Evolutionary conservation across 2,888 invertebrate species (phyloP), one percentile per base, ranked within the genome.

Genomic region (Caenorhabditis angaria): DNA sequence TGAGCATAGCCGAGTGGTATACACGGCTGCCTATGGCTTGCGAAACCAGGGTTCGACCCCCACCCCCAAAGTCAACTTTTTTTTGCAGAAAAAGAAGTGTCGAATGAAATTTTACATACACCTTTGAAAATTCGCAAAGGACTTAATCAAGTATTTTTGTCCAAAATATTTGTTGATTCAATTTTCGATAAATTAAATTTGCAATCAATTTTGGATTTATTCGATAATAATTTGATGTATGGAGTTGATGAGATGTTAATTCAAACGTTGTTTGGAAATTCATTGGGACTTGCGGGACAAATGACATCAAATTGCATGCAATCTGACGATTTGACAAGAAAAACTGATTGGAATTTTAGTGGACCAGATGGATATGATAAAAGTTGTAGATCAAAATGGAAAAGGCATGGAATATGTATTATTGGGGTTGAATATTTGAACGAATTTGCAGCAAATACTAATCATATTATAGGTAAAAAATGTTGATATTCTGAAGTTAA

Each of bases 211-310:
- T 18, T 41, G 6, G 61, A 58, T 25, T n/a, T 58, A 8, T 65
- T 72, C 29, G 67, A 67, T 58, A 35, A 72, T 54, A 72, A 67
- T 25, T 47, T 61, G 66, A 58, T 55, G 28, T 72, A 65, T 22
- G 72, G 72, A 50, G 72, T 72, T 2, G 72, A 72, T 18, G 72
- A 72, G 27, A 67, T 72, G 72, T 20, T 72, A 1, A 35, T 64
- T 24, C 61, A 57, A 25, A 72, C 72, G 12, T 58, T 72, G 20
- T 72, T 59, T 41, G 65, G 61, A 51, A 72, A 72, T 25, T 55
- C 67, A 59, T 24, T 72, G 12, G 72, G 72, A n/a, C 25, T 72
- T 29, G 67, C 64, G 12, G 72, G 72, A 24, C 67, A 72, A 51
- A 58, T 72, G 67, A 67, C 67, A 54, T 56, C 71, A 2, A 64